phyloP scores from a whole-genome alignment of 2,113 vertebrate species.

The Psittacus erithacus region DNA sequence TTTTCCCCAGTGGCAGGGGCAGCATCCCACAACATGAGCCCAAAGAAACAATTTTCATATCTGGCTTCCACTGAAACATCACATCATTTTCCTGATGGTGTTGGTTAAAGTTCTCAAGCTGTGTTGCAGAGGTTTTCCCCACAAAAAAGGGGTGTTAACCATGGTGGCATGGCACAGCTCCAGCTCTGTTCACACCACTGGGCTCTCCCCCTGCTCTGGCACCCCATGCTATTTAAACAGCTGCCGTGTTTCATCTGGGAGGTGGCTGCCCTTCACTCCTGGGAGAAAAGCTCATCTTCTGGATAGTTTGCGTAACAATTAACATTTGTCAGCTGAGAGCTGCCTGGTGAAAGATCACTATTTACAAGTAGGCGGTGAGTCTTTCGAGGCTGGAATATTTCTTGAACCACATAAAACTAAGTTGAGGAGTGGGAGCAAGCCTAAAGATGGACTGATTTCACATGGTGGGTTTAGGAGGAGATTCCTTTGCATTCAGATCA shows the following conservation, averaged over 20 bases:
- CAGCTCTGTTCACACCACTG: background rate
- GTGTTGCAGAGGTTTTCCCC: background rate
- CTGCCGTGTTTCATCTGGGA: background rate
- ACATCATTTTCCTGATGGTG: background rate
- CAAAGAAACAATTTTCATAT: background rate
- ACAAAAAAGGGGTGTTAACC: conserved; percentile 21
- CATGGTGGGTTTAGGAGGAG: background rate
- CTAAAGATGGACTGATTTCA: conserved; percentile 5
- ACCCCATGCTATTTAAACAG: conserved; percentile 11
- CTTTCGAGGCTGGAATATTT: background rate
- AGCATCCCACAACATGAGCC: background rate
- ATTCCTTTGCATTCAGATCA: background rate
- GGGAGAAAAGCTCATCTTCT: conserved; percentile 41
- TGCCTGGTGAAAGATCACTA: conserved; percentile 23
- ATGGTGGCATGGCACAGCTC: conserved; percentile 17
- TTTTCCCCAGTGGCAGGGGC: background rate
- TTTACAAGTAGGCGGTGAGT: background rate
- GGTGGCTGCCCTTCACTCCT: conserved; percentile 27
- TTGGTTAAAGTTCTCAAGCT: background rate
- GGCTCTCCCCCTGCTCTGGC: background rate
- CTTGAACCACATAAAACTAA: background rate
- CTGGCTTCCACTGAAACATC: background rate
- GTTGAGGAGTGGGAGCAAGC: background rate
- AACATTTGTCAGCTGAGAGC: conserved; percentile 49
- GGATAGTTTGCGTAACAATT: conserved; percentile 51